Evolutionary conservation across 1,140 invertebrate genomes (phyloP).

Genomic region (Drosophila biarmipes): DNA sequence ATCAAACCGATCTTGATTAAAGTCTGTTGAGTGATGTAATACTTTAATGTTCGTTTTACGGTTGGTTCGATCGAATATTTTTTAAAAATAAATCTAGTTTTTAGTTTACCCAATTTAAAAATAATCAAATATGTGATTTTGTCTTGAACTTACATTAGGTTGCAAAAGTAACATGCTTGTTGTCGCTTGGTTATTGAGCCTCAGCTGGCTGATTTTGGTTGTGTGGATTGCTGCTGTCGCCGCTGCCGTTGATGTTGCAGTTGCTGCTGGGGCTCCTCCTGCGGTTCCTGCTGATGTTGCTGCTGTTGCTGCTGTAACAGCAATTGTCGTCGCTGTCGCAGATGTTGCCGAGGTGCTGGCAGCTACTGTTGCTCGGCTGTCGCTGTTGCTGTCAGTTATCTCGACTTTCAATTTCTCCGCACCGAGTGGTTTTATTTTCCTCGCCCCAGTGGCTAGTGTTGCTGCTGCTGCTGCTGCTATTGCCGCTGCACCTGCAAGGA

Average conservation of each 20-base stretch:
- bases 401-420: slow-evolving; percentile 47
- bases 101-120: no score
- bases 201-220: slow-evolving; percentile 71
- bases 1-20: no score
- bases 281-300: slow-evolving; percentile 10
- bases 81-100: no score
- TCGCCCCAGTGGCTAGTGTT: slow-evolving; percentile 42
- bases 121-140: neutral
- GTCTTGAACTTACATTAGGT: slow-evolving; percentile 78
- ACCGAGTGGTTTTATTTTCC: slow-evolving; percentile 29
- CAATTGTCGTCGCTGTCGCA: slow-evolving; percentile 9
- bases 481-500: slow-evolving; percentile 65
- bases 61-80: no score
- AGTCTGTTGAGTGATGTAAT: no score
- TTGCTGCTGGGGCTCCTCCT: slow-evolving; percentile 13
- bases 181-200: slow-evolving; percentile 69
- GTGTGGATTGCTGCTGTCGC: slow-evolving; percentile 40
- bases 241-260: slow-evolving; percentile 30
- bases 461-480: slow-evolving; percentile 42
- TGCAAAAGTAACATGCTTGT: slow-evolving; percentile 85
- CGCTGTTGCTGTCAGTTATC: slow-evolving; percentile 47
- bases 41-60: no score
- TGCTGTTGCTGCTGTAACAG: slow-evolving; percentile 30
- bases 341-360: slow-evolving; percentile 26
- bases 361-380: slow-evolving; percentile 26